Conservation (phyloP, 2,797 vertebrate genomes). For the Amblyraja radiata region DNA sequence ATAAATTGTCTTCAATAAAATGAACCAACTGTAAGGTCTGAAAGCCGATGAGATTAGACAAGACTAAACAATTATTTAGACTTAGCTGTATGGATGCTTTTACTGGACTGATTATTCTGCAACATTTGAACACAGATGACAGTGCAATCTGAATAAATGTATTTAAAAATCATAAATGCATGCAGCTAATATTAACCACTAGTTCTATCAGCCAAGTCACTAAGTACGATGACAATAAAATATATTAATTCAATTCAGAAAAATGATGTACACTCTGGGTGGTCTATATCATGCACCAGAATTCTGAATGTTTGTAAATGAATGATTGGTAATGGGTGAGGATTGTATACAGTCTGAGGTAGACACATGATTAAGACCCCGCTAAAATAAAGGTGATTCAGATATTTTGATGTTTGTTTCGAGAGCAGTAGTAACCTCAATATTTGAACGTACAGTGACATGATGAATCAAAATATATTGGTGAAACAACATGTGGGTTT, state of each 20-base stretch:
- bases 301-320: neutral
- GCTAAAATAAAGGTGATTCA: neutral
- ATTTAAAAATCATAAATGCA: constrained; percentile 27
- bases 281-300: neutral
- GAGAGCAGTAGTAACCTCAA: neutral
- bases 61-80: constrained; percentile 1
- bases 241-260: neutral
- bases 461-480: too few species aligned
- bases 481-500: too few species aligned
- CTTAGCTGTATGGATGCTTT: neutral
- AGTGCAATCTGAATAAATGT: neutral
- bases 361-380: neutral
- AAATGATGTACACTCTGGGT: neutral
- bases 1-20: neutral
- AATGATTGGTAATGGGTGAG: neutral
- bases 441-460: neutral
- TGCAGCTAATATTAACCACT: constrained; percentile 1
- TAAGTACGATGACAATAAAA: neutral
- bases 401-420: neutral
- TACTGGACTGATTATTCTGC: neutral
- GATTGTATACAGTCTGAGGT: neutral
- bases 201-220: neutral
- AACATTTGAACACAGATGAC: neutral
- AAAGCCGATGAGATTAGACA: neutral
- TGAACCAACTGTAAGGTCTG: neutral